Conservation (phyloP, 1,140 invertebrate species). For the Neoseiulus cucumeris region DNA sequence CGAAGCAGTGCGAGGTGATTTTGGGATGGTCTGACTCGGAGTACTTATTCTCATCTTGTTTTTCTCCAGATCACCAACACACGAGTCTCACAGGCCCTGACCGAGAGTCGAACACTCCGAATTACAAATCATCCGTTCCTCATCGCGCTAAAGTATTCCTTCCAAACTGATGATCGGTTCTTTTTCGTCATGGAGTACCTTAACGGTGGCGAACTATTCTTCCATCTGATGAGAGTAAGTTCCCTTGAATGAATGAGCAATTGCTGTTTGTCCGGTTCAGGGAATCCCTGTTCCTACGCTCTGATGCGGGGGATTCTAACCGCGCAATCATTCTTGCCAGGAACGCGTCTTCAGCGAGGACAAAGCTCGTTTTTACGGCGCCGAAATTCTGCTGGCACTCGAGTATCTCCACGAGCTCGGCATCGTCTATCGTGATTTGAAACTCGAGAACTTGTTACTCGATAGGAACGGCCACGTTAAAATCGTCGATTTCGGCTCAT, state of each 20-base stretch:
- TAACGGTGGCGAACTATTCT: constrained; percentile 96
- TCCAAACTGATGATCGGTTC: constrained; percentile 90
- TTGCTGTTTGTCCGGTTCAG: no score
- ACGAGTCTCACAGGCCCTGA: constrained; percentile 93
- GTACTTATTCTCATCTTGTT: background rate
- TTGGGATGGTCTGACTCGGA: no score
- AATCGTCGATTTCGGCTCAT: constrained; percentile 82
- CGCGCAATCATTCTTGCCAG: no score
- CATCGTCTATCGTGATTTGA: constrained; percentile 93
- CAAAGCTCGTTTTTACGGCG: constrained; percentile 88
- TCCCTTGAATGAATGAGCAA: no score
- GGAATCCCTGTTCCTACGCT: no score
- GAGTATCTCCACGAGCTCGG: constrained; percentile 82
- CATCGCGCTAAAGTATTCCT: constrained; percentile 95
- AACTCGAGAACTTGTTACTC: constrained; percentile 87
- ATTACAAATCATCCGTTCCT: constrained; percentile 95
- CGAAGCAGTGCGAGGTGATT: no score
- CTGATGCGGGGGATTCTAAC: no score
- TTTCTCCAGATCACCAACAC: constrained; percentile 32
- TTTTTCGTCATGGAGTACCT: constrained; percentile 99
- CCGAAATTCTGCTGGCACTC: constrained; percentile 97
- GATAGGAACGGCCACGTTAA: constrained; percentile 98
- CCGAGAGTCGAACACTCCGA: constrained; percentile 90
- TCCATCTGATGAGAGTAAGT: constrained; percentile 53
- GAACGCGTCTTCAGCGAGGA: constrained; percentile 85